Evolutionary conservation across 2,797 vertebrate species (phyloP).

Genomic region (Sebastolobus alascanus): DNA sequence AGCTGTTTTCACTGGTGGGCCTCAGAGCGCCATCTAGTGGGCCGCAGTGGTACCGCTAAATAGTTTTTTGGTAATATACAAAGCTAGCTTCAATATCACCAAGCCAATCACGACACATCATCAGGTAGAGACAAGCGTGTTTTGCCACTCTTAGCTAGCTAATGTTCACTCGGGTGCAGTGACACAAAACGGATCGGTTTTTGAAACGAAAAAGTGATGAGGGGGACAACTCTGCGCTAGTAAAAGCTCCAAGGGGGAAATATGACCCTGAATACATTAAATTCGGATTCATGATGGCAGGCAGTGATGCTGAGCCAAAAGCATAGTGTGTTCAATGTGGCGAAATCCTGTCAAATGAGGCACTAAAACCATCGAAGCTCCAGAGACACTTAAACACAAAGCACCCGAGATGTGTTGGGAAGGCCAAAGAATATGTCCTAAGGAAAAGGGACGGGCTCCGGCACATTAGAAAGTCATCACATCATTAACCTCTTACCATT

Average conservation of each 20-base stretch:
- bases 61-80: neutral
- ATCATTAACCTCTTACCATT: neutral
- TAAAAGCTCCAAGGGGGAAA: neutral
- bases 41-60: neutral
- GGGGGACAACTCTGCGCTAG: neutral
- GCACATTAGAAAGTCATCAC: neutral
- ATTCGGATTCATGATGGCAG: conserved; percentile 2
- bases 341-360: neutral
- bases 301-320: neutral
- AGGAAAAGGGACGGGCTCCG: neutral
- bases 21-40: neutral
- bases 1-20: neutral
- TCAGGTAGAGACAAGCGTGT: neutral
- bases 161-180: neutral
- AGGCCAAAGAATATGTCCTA: neutral
- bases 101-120: neutral
- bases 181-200: neutral
- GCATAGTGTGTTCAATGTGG: neutral
- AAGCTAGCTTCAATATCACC: neutral
- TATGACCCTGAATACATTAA: neutral
- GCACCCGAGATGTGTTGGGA: neutral
- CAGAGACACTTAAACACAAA: conserved; percentile 1
- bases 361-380: neutral
- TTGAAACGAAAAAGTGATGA: neutral
- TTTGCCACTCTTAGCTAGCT: neutral